A percentile compares a stretch with the other conserved stretches of the same genome.
Evolutionary conservation across 2,888 invertebrate genomes (phyloP).

Genomic region (Lydus trimaculatus): DNA sequence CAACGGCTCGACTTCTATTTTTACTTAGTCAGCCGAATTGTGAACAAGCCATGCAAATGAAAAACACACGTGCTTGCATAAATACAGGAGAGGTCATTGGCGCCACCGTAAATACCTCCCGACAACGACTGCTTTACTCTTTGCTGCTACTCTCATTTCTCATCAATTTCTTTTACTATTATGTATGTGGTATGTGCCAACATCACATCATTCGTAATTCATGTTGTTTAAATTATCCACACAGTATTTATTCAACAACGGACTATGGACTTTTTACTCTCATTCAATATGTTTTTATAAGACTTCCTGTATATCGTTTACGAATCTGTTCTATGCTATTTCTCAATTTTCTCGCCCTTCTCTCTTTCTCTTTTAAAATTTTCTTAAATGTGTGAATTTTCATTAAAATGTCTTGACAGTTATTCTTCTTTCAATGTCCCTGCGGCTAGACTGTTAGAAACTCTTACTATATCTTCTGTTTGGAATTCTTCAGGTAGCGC

Average conservation of each 20-base stretch:
- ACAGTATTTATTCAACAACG: no score
- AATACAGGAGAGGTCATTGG: constrained; percentile 52
- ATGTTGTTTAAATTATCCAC: not conserved
- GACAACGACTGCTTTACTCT: constrained; percentile 12
- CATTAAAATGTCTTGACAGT: not conserved
- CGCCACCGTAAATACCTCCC: constrained; percentile 51
- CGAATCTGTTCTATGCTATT: no score
- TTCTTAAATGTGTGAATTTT: not conserved
- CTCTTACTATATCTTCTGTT: not conserved
- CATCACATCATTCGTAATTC: not conserved
- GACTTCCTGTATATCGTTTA: no score
- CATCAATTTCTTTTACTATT: not conserved
- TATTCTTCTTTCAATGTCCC: constrained; percentile 1
- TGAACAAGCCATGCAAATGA: constrained; percentile 45
- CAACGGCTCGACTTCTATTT: constrained; percentile 40
- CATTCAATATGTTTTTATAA: no score
- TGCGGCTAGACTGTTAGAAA: constrained; percentile 1
- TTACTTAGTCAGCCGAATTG: constrained; percentile 46
- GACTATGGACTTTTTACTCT: no score
- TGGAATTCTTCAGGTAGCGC: constrained; percentile 2
- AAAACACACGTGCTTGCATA: constrained; percentile 49
- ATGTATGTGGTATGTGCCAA: not conserved
- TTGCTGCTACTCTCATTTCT: not conserved
- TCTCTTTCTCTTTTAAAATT: no score
- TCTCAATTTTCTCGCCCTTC: no score